These are phyloP conservation scores for Hormaphis cornu DNA, from an alignment of 1,140 invertebrate genomes.

Conservation along the genomic window DNA sequence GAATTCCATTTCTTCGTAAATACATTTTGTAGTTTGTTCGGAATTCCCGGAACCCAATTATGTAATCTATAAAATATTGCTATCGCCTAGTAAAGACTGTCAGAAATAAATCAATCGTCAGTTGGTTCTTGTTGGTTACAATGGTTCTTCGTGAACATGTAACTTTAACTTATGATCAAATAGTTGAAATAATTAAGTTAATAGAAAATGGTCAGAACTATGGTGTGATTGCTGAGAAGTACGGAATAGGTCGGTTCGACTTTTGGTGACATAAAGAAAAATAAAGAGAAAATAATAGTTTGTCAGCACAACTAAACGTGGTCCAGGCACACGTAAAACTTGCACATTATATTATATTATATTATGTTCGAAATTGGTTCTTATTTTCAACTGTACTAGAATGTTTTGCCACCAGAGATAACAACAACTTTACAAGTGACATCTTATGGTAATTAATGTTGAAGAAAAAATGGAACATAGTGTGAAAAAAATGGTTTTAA, in stretches of 20 bases:
- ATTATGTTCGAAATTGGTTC: too few relatives aligned
- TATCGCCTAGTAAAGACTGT: neutral
- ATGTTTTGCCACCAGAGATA: too few relatives aligned
- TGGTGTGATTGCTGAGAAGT: neutral
- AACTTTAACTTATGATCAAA: neutral
- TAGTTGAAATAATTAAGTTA: neutral
- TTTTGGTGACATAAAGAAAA: too few relatives aligned
- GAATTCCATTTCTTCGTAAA: neutral
- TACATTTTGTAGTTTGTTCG: neutral
- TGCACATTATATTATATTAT: too few relatives aligned
- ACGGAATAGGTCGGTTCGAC: neutral
- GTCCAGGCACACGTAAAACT: too few relatives aligned
- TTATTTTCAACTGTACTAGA: too few relatives aligned
- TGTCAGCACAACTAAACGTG: too few relatives aligned
- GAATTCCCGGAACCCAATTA: neutral
- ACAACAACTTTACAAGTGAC: too few relatives aligned
- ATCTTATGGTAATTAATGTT: too few relatives aligned
- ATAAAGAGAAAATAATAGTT: too few relatives aligned
- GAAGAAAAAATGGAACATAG: too few relatives aligned
- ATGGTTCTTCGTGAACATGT: neutral
- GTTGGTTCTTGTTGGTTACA: neutral
- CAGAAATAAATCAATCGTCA: neutral
- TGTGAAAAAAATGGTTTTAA: too few relatives aligned
- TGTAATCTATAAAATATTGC: neutral
- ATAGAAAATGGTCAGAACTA: neutral